Base-by-base conservation (phyloP, 2,113 vertebrate genomes). In the Semicossyphus pulcher region DNA sequence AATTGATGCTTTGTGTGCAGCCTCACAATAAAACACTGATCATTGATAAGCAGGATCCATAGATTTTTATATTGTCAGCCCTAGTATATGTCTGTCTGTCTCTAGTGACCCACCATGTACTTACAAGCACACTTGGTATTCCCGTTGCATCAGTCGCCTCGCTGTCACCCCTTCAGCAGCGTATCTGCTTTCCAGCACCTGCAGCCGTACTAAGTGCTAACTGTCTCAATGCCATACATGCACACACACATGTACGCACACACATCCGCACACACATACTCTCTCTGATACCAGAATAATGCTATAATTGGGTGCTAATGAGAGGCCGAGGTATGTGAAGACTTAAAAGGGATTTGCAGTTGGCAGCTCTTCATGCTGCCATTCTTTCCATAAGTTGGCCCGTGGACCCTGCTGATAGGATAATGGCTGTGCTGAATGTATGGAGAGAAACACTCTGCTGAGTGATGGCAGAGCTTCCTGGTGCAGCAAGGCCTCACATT, bases 271-370 rank as follows among this genome's bases (percentile, higher is more conserved):
- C 63, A 28, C 39, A 47, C 47, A 28, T 57, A 21, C 37, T 21
- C 47, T 26, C 36, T 26, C 31, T 66, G 64, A 61, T 77, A 65
- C 45, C 48, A 76, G 18, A 71, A 80, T 77, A 84, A 84, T 84
- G 66, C 82, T 77, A 63, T 89, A 91, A 91, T 86, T 83, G 64
- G 65, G 87, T 86, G 85, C 70, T 86, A 86, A 88, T 86, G 64
- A 68, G 71, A 58, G 72, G 47, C 37, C 67, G 80, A 81, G 66
- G 53, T 85, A 86, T 85, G 71, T 45, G 63, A 62, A 32, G 67
- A 76, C 75, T 83, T 82, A 37, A 72, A 80, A 86, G 41, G 66
- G 72, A 78, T 89, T 71, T 81, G 39, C 69, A 78, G 39, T 53
- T 84, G 88, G 75, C 85, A 78, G 69, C 59, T 31, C 10, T 81